These are phyloP conservation scores for Trachops cirrhosus DNA, from an alignment of 2,797 vertebrate genomes.

Conservation along the genomic window DNA sequence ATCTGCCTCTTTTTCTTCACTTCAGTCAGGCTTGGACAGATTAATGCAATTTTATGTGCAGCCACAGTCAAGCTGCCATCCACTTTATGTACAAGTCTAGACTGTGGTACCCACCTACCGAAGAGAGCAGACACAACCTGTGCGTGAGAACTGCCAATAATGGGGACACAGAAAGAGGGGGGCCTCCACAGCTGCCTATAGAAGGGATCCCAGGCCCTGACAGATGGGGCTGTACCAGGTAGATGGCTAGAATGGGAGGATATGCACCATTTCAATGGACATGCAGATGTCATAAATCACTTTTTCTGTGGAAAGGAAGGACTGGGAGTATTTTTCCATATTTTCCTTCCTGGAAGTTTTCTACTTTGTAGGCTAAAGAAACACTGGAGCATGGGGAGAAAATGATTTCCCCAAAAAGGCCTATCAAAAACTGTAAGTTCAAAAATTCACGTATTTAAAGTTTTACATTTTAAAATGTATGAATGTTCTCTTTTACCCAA, in stretches of 20 bases:
- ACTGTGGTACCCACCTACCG: not conserved
- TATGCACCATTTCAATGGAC: not conserved
- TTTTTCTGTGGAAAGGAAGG: not conserved
- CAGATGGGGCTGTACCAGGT: not conserved
- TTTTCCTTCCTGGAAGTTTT: not conserved
- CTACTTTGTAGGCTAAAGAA: not conserved
- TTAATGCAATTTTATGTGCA: not conserved
- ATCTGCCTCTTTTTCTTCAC: conserved; percentile 2
- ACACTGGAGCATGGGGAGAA: not conserved
- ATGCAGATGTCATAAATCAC: not conserved
- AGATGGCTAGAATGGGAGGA: not conserved
- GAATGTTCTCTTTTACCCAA: not conserved
- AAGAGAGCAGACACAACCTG: not conserved
- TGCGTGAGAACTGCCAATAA: not conserved
- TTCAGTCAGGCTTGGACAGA: not conserved
- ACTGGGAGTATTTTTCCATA: not conserved
- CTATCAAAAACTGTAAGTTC: not conserved
- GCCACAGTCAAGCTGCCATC: not conserved
- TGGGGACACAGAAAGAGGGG: not conserved
- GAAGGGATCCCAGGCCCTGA: not conserved
- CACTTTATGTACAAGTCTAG: not conserved
- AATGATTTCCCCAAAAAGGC: not conserved
- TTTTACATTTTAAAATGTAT: conserved; percentile 25
- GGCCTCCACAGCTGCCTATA: not conserved
- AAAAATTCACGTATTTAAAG: not conserved